These are phyloP conservation scores for Criorhina ranunculi DNA, from an alignment of 2,888 invertebrate species.

Conservation along the genomic window DNA sequence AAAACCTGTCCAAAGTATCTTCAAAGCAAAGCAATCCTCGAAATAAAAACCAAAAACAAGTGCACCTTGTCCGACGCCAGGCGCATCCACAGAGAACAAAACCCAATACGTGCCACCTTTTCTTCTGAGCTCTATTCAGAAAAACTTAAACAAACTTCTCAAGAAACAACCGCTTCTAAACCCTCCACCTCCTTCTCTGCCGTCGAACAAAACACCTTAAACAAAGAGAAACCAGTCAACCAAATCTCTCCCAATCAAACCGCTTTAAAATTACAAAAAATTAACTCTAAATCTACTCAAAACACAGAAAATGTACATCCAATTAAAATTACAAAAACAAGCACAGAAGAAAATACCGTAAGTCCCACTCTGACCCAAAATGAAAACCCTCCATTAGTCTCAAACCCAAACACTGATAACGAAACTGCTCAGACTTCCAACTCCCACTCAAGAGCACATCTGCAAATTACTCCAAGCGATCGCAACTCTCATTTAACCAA, in stretches of 20 bases:
- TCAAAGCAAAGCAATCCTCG: constrained; percentile 18
- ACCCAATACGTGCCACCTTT: not conserved
- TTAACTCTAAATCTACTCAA: not conserved
- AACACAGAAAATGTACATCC: too few species aligned
- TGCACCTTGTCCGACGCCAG: constrained; percentile 39
- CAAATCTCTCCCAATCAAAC: not conserved
- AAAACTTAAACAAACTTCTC: constrained; percentile 18
- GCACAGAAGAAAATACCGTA: constrained; percentile 2
- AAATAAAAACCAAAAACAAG: constrained; percentile 42
- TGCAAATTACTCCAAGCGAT: not conserved
- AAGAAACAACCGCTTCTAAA: not conserved
- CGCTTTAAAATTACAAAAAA: constrained; percentile 8
- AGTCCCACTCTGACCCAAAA: not conserved
- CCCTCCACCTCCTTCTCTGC: not conserved
- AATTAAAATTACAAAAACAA: constrained; percentile 2
- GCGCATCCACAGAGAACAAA: constrained; percentile 25
- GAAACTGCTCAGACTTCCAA: not conserved
- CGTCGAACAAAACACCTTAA: constrained; percentile 2
- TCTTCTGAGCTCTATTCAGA: constrained; percentile 21
- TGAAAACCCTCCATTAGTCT: constrained; percentile 1
- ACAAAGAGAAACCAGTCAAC: not conserved
- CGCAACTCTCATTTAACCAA: not conserved
- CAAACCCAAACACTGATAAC: not conserved
- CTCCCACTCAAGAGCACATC: not conserved
- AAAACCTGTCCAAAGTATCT: constrained; percentile 29